Percentiles rank a stretch among this genome's conserved stretches.
Evolutionary conservation across 2,888 invertebrate species (phyloP).

Genomic region (Yponomeuta evonymella): DNA sequence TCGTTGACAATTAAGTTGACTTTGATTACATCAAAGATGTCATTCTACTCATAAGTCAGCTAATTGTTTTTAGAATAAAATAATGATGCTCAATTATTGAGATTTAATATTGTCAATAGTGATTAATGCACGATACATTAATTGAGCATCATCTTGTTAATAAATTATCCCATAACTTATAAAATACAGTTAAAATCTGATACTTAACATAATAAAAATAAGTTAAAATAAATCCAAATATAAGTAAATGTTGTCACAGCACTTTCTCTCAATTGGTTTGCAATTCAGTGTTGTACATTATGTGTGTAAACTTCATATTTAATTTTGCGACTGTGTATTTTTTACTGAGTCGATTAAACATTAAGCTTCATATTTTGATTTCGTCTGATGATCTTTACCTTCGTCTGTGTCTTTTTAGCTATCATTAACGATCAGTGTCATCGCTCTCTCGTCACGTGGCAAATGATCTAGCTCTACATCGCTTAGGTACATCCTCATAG

Average conservation of each 20-base stretch:
- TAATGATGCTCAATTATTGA: not conserved
- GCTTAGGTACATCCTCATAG: not conserved
- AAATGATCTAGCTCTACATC: constrained; percentile 39
- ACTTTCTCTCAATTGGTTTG: constrained; percentile 66
- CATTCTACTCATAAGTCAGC: not conserved
- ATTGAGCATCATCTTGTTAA: constrained; percentile 5
- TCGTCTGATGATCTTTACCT: constrained; percentile 52
- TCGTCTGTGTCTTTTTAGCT: constrained; percentile 70
- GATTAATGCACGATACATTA: not conserved
- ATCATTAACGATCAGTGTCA: constrained; percentile 66
- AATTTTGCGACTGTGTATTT: constrained; percentile 55
- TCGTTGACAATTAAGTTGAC: not conserved
- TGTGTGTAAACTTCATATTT: constrained; percentile 62
- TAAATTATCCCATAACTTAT: not conserved
- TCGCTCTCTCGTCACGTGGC: constrained; percentile 61
- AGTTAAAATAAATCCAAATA: constrained; percentile 1
- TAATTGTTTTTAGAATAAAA: not conserved
- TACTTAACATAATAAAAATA: not conserved
- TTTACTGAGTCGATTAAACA: constrained; percentile 51
- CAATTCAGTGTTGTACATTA: constrained; percentile 70
- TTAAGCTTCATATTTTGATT: constrained; percentile 60
- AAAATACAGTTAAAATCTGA: not conserved
- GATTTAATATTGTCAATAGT: not conserved
- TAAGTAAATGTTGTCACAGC: constrained; percentile 54
- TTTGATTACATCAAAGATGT: not conserved